Percentiles rank a stretch among this genome's conserved stretches.
phyloP scores from a whole-genome alignment of 2,113 vertebrate species.

The Lepus americanus region DNA sequence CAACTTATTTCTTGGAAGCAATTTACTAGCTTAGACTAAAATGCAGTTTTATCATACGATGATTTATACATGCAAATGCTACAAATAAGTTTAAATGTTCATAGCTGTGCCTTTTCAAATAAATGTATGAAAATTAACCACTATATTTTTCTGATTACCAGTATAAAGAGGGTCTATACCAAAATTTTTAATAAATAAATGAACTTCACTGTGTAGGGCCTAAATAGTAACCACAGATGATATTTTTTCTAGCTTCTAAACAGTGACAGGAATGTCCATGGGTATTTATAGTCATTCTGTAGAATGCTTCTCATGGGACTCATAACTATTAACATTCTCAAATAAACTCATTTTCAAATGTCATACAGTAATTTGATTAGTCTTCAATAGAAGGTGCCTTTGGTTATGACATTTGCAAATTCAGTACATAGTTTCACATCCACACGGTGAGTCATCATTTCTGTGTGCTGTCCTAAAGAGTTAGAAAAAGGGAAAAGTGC shows the following conservation, averaged over 20 bases:
- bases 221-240: neutral
- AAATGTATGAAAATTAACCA: conserved; percentile 10
- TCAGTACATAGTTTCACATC: neutral
- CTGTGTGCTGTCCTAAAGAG: neutral
- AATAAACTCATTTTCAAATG: conserved; percentile 2
- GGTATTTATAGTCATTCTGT: neutral
- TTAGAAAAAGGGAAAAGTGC: neutral
- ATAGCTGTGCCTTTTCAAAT: conserved; percentile 60
- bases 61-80: neutral
- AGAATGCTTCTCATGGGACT: neutral
- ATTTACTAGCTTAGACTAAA: conserved; percentile 21
- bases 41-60: neutral
- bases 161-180: neutral
- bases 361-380: neutral
- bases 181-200: neutral
- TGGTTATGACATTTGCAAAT: conserved; percentile 36
- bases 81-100: conserved; percentile 49
- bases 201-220: neutral
- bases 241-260: conserved; percentile 50
- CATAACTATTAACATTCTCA: neutral
- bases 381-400: neutral
- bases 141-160: neutral
- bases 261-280: neutral
- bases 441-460: neutral
- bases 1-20: conserved; percentile 42